Percentiles rank a stretch among this genome's conserved stretches.
Evolutionary conservation across 2,797 vertebrate species (phyloP).

Genomic region (Lemur catta): DNA sequence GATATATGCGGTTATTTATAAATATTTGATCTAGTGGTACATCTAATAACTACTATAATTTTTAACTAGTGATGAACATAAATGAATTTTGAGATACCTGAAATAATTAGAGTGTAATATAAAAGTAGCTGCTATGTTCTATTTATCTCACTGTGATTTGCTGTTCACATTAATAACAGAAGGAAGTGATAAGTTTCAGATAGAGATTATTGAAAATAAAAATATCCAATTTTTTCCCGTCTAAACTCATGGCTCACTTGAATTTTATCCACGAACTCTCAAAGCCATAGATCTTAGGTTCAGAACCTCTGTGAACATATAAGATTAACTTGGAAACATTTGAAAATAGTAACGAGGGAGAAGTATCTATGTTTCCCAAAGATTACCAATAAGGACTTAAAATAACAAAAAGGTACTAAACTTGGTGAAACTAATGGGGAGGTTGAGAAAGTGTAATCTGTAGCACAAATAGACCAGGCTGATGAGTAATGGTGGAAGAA

Average conservation of each 20-base stretch:
- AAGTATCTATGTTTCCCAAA: not conserved
- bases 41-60: constrained; percentile 21
- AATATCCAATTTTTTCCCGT: not conserved
- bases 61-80: constrained; percentile 23
- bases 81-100: not conserved
- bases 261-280: not conserved
- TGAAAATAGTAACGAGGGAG: constrained; percentile 8
- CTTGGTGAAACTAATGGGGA: constrained; percentile 8
- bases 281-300: not conserved
- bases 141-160: not conserved
- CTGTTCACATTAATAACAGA: not conserved
- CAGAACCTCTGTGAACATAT: not conserved
- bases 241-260: not conserved
- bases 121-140: not conserved
- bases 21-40: not conserved
- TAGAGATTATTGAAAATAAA: constrained; percentile 19
- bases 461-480: constrained; percentile 55
- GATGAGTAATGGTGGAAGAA: constrained; percentile 67
- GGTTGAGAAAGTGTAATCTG: constrained; percentile 20
- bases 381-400: constrained; percentile 28
- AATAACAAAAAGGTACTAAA: constrained; percentile 21
- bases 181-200: constrained; percentile 2
- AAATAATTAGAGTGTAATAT: not conserved
- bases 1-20: not conserved
- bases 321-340: constrained; percentile 18